A percentile compares a stretch with the other conserved stretches of the same genome.
phyloP scores from a whole-genome alignment of 2,797 vertebrate genomes.

The Accipiter minullus region DNA sequence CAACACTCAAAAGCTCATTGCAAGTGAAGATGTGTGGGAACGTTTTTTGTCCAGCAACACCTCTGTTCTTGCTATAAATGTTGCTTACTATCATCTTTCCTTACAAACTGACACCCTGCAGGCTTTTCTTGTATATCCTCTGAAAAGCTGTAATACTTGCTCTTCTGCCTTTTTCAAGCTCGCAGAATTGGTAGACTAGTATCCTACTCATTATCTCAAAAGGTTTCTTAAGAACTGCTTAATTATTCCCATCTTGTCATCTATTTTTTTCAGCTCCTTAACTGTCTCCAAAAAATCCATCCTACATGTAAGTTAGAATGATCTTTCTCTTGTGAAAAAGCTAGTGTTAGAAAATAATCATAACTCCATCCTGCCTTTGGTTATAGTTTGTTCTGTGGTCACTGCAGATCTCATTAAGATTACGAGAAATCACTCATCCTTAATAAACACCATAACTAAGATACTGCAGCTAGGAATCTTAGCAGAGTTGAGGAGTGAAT shows the following conservation, averaged over 20 bases:
- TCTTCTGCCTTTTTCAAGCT: background rate
- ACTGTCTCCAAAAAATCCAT: background rate
- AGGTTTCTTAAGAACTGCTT: background rate
- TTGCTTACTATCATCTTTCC: background rate
- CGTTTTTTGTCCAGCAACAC: slow-evolving; percentile 2
- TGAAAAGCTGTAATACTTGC: slow-evolving; percentile 10
- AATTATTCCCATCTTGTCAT: background rate
- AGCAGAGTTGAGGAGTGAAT: background rate
- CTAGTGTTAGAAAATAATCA: background rate
- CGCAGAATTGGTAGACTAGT: background rate
- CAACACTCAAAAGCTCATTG: background rate
- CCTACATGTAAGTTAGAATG: background rate
- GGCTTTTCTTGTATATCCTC: background rate
- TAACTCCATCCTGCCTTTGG: background rate
- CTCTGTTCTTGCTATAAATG: slow-evolving; percentile 2
- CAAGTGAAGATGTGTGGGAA: background rate
- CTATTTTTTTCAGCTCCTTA: background rate
- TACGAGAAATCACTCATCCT: background rate
- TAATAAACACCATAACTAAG: background rate
- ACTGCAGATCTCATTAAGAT: background rate
- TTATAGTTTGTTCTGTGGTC: background rate
- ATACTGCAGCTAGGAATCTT: background rate
- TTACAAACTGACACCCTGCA: background rate
- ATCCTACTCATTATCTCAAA: background rate
- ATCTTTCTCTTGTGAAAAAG: background rate